These are phyloP conservation scores for Gibbula magus DNA, from an alignment of 2,888 invertebrate genomes.

Conservation along the genomic window DNA sequence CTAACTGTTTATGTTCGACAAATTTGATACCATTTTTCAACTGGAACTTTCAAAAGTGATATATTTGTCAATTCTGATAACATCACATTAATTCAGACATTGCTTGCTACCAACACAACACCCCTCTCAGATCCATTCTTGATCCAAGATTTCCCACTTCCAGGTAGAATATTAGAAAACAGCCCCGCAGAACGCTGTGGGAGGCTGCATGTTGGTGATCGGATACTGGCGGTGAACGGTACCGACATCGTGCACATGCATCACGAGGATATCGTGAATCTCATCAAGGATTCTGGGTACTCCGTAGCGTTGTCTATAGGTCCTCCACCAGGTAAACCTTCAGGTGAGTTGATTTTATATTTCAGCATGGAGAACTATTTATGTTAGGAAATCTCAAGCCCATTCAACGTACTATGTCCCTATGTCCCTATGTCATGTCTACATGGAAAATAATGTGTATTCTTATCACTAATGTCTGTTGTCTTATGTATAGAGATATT, in stretches of 20 bases:
- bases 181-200: constrained; percentile 97
- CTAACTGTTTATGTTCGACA: too few species aligned
- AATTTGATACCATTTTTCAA: too few species aligned
- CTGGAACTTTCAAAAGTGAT: too few species aligned
- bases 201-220: constrained; percentile 92
- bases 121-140: too few species aligned
- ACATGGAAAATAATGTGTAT: too few species aligned
- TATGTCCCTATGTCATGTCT: too few species aligned
- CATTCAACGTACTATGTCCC: too few species aligned
- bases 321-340: constrained; percentile 65
- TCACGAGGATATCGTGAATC: constrained; percentile 96
- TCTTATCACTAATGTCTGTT: too few species aligned
- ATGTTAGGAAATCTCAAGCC: too few species aligned
- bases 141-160: constrained; percentile 15
- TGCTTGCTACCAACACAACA: neutral
- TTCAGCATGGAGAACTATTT: too few species aligned
- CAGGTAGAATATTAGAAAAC: constrained; percentile 94
- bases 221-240: constrained; percentile 95
- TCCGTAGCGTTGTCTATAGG: constrained; percentile 83
- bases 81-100: neutral
- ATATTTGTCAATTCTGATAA: neutral
- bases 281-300: constrained; percentile 96
- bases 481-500: too few species aligned
- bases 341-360: neutral
- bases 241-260: constrained; percentile 92